Base-by-base conservation (phyloP, 2,888 invertebrate species). In the Ligdia adustata region DNA sequence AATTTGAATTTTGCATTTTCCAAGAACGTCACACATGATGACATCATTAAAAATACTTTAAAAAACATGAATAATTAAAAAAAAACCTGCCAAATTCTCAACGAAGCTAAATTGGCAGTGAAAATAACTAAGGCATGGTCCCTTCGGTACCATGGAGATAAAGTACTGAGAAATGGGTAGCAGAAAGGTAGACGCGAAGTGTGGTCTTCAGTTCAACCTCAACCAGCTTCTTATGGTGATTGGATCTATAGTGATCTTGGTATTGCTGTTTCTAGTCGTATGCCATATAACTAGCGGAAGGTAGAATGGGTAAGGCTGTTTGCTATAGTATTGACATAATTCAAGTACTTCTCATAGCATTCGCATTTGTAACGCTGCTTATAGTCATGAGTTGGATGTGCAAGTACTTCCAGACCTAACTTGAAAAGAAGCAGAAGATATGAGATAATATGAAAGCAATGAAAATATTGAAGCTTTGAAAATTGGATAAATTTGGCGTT, bases 301-400 rank as follows among this genome's bases (percentile, higher is more conserved):
- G 57, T 61, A 56, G 29, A 24, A 73, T 71, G 70, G 66, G 44
- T 22, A 61, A 45, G 15, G 42, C 15, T 0, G 9, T 42, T 0
- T 74, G 69, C 39, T 79, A 75, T 11, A 74, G 43, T 14, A 37
- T 84, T 0, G 82, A 84, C 20, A 11, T 81, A 0, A 29, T 81
- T 0, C 82, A 83, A 66, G 27, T 85, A 0, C 9, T 82, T 0
- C 38, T 83, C 0, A 76, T 83, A 0, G 76, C 81, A 0, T 75
- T 85, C 6, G 80, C 82, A 0, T 85, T 85, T 18, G 76, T 83
- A 0, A 76, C 77, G 0, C 42, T 86, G 0, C 65, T 84, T 0
- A 58, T 84, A 1, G 69, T 83, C 0, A 72, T 84, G 69, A 84
- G 72, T 15, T 86, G 81, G 79, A 79, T 86, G 77, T 84, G 82